phyloP scores from a whole-genome alignment of 2,888 invertebrate species.

The Ennomos fuscantarius region DNA sequence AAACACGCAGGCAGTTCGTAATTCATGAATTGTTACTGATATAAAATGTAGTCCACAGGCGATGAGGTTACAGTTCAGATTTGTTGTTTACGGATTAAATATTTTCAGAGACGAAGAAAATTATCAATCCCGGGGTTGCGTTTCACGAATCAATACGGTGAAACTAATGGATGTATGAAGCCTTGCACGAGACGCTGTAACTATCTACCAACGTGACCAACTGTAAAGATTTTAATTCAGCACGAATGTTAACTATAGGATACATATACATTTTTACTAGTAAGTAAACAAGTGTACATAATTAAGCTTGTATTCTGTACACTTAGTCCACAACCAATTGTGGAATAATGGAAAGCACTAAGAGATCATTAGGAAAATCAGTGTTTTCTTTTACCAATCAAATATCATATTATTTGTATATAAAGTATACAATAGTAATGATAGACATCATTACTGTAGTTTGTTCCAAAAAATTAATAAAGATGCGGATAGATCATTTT shows the following conservation, averaged over 20 bases:
- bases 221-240: too few relatives aligned
- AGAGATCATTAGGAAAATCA: constrained; percentile 21
- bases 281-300: constrained; percentile 24
- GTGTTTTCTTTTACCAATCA: constrained; percentile 17
- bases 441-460: too few relatives aligned
- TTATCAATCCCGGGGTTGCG: constrained; percentile 52
- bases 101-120: constrained; percentile 41
- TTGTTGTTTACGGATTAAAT: constrained; percentile 3
- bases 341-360: constrained; percentile 16
- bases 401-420: constrained; percentile 15
- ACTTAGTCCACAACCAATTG: constrained; percentile 5
- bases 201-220: constrained; percentile 2
- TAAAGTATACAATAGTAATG: constrained; percentile 2
- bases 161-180: constrained; percentile 55
- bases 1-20: constrained; percentile 24
- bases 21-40: constrained; percentile 15
- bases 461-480: constrained; percentile 1
- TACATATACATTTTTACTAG: constrained; percentile 1
- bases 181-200: constrained; percentile 54
- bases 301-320: constrained; percentile 18
- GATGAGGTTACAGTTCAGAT: constrained; percentile 4
- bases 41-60: constrained; percentile 19
- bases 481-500: too few relatives aligned
- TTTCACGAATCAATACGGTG: constrained; percentile 67
- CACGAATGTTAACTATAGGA: background rate